These are phyloP conservation scores for Periophthalmus modestus DNA, from an alignment of 2,113 vertebrate species.

Conservation along the genomic window DNA sequence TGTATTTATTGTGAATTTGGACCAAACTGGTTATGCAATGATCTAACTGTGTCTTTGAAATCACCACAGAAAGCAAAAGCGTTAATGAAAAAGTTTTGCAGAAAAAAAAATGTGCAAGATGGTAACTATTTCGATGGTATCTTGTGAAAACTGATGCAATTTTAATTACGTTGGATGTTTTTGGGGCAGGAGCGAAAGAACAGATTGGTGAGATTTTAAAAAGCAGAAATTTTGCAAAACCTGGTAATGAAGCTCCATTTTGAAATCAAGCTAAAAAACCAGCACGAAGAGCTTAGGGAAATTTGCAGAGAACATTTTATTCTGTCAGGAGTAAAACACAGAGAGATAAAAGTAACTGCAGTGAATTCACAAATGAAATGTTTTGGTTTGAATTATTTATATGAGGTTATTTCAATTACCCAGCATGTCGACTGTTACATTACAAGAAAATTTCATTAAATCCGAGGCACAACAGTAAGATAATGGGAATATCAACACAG, in stretches of 20 bases:
- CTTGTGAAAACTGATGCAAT: not conserved
- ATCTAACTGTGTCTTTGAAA: not conserved
- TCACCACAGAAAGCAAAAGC: not conserved
- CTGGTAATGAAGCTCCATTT: not conserved
- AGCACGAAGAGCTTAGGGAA: not conserved
- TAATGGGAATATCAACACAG: constrained; percentile 14
- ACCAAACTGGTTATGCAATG: not conserved
- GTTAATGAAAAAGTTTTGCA: not conserved
- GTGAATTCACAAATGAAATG: constrained; percentile 18
- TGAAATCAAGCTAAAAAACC: not conserved
- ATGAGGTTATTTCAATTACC: constrained; percentile 42
- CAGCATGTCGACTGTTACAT: constrained; percentile 27
- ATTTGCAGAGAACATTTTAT: constrained; percentile 4
- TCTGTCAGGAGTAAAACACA: not conserved
- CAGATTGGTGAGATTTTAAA: not conserved
- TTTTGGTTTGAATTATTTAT: constrained; percentile 36
- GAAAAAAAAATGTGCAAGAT: not conserved
- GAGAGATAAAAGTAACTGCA: constrained; percentile 7
- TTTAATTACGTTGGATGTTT: not conserved
- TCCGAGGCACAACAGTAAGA: constrained; percentile 3
- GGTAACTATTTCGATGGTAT: not conserved
- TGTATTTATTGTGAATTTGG: not conserved
- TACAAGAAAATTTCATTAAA: constrained; percentile 28
- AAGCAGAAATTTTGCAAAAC: not conserved
- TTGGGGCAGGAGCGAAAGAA: not conserved